Conservation (phyloP, 2,113 vertebrate genomes). For the Leucopsar rothschildi region DNA sequence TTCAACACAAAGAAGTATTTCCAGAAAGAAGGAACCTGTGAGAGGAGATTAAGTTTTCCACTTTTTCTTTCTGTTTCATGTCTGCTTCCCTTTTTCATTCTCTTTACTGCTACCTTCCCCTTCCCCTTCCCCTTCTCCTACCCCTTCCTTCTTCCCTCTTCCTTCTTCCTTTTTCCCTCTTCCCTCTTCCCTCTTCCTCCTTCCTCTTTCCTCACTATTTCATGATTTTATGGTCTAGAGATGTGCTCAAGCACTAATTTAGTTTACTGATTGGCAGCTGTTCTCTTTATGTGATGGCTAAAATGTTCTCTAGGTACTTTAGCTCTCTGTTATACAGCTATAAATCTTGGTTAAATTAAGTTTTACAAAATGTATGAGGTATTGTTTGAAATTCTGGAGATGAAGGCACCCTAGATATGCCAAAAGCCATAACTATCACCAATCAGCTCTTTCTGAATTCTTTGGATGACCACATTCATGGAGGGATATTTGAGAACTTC, state of each 20-base stretch:
- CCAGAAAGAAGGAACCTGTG: not conserved
- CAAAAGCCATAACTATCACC: not conserved
- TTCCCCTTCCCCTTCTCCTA: not conserved
- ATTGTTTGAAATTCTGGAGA: not conserved
- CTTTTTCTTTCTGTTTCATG: not conserved
- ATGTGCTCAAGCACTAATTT: not conserved
- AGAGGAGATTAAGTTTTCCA: not conserved
- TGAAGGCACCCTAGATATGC: not conserved
- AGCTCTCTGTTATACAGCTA: not conserved
- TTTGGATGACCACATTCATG: not conserved
- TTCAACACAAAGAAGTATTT: not conserved
- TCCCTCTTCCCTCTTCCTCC: rapidly evolving
- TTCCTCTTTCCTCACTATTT: not conserved
- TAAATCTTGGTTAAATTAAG: not conserved
- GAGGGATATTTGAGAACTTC: not conserved
- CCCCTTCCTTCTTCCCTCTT: too few species aligned
- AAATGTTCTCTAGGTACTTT: not conserved
- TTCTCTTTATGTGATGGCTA: not conserved
- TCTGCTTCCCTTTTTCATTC: not conserved
- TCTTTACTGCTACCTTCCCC: too few species aligned
- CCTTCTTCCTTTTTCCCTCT: too few species aligned
- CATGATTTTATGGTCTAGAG: not conserved
- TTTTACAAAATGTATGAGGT: not conserved
- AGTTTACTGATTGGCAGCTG: not conserved
- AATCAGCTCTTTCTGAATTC: not conserved